Percentiles rank a stretch among this genome's conserved stretches.
phyloP scores from a whole-genome alignment of 2,113 vertebrate genomes.

The Machaerirhynchus nigripectus region DNA sequence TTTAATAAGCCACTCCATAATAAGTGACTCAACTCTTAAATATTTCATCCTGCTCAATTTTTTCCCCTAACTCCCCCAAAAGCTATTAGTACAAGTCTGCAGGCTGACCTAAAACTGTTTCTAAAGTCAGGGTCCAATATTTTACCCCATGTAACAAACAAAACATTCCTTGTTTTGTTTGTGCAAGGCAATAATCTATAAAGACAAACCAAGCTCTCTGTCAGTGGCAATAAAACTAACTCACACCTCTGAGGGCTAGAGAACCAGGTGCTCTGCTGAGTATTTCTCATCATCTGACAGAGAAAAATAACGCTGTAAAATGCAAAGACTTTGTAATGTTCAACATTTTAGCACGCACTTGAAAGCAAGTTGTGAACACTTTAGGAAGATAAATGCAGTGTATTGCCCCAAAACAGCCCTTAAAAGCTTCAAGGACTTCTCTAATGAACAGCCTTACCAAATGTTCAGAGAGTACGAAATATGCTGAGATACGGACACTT shows the following conservation, averaged over 20 bases:
- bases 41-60: not conserved
- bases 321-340: not conserved
- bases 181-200: not conserved
- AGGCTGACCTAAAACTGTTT: not conserved
- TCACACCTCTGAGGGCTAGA: not conserved
- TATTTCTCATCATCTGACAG: not conserved
- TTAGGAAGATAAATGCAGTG: not conserved
- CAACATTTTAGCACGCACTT: not conserved
- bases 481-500: not conserved
- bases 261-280: not conserved
- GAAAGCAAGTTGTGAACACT: not conserved
- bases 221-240: not conserved
- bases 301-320: not conserved
- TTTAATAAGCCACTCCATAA: slow-evolving; percentile 25
- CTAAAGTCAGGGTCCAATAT: not conserved
- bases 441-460: not conserved
- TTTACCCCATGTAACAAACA: not conserved
- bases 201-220: not conserved
- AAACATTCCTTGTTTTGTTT: not conserved
- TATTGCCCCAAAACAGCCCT: not conserved
- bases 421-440: not conserved
- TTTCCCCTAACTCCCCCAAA: not conserved
- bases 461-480: not conserved
- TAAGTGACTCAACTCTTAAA: slow-evolving; percentile 20
- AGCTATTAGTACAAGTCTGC: not conserved